A percentile compares a stretch with the other conserved stretches of the same genome.
phyloP scores from a whole-genome alignment of 2,888 invertebrate species.

The Thecophora atra region DNA sequence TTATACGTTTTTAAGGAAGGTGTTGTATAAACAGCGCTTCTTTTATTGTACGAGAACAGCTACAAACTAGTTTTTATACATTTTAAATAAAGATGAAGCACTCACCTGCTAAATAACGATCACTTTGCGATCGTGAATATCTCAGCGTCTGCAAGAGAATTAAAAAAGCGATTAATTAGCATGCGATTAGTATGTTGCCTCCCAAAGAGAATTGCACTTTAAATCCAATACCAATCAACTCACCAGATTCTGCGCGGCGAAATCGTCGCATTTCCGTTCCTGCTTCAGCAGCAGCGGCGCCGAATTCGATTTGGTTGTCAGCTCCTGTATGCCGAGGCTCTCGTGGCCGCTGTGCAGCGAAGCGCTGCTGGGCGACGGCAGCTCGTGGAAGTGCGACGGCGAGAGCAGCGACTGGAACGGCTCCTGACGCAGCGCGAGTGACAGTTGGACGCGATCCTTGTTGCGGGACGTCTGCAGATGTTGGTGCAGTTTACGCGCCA shows the following conservation, averaged over 20 bases:
- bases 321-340: slow-evolving; percentile 62
- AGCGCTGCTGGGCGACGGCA: slow-evolving; percentile 66
- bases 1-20: no score
- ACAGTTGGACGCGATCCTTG: slow-evolving; percentile 60
- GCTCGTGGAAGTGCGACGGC: slow-evolving; percentile 62
- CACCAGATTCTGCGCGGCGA: slow-evolving; percentile 64
- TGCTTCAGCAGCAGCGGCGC: slow-evolving; percentile 65
- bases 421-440: slow-evolving; percentile 63
- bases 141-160: slow-evolving; percentile 59
- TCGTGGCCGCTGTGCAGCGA: slow-evolving; percentile 64
- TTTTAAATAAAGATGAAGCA: slow-evolving; percentile 39
- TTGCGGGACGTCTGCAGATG: slow-evolving; percentile 49
- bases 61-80: no score
- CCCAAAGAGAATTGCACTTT: neutral
- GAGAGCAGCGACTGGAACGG: slow-evolving; percentile 63
- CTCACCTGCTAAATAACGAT: slow-evolving; percentile 67
- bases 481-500: slow-evolving; percentile 50
- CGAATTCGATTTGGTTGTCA: slow-evolving; percentile 65
- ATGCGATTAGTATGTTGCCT: neutral
- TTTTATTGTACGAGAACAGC: no score
- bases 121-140: slow-evolving; percentile 66
- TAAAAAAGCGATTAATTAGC: slow-evolving; percentile 33
- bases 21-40: no score
- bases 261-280: slow-evolving; percentile 61
- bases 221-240: slow-evolving; percentile 46